Base-by-base conservation (phyloP, 2,113 vertebrate genomes). In the Phyllostomus discolor region DNA sequence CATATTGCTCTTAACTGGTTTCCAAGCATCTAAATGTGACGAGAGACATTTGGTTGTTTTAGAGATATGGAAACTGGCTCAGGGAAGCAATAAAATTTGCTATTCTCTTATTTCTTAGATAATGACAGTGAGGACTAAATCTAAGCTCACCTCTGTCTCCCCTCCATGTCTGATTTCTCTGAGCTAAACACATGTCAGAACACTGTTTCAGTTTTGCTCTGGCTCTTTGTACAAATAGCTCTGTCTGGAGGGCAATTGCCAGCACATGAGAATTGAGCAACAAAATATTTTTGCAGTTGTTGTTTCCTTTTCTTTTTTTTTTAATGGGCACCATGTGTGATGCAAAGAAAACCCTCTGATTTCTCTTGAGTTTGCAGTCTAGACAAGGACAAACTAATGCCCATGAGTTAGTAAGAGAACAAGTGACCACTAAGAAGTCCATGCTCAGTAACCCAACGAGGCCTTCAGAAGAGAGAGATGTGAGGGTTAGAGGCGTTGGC, bases 381-480 rank as follows among this genome's bases (percentile, higher is more conserved):
- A n/a, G 35, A 35, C 43, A 46, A 75, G 64, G 33, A 48, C 4
- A 64, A 31, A 93, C 26, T 22, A 72, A 73, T 14, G 35, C 15
- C 67, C 20, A 1, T 26, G 15, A 14, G 14, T 46, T 38, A 46
- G 15, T 24, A 38, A 90, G 43, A 67, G 70, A 64, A 62, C 11
- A 50, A 46, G 35, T 69, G 41, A 90, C 3, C 5, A 15, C 46
- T 10, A 28, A 48, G 62, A 54, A 12, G 64, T 64, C 15, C n/a
- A 10, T 26, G 17, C 19, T n/a, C 7, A 7, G 0, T 16, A 48
- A 1, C 8, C 19, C n/a, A 52, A 12, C 15, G 2, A 0, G 7
- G 38, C 2, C 38, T 22, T 92, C 5, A 8, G 41, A 28, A 59
- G 35, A 50, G 11, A 20, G 57, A 28, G 12, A 54, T 0, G 0